Evolutionary conservation across 2,113 vertebrate genomes (phyloP).

Genomic region (Bambusicola thoracicus): DNA sequence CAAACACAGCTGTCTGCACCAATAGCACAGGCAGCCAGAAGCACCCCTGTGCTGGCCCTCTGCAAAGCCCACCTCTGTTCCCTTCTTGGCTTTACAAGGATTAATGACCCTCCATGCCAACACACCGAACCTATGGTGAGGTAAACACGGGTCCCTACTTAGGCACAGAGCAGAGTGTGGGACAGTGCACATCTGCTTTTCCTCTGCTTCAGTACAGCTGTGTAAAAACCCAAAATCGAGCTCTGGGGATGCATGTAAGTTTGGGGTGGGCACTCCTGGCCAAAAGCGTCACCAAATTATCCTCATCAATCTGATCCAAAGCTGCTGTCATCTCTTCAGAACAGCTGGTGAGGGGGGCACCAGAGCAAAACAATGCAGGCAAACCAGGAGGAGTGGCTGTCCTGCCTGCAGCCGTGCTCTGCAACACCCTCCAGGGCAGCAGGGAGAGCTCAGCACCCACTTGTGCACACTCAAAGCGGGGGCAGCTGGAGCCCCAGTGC

Average conservation of each 20-base stretch:
- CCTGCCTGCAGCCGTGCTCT: not conserved
- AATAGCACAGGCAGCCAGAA: not conserved
- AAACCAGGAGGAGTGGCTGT: not conserved
- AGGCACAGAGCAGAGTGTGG: not conserved
- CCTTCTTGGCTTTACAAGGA: not conserved
- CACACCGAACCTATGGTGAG: not conserved
- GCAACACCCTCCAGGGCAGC: rapidly evolving
- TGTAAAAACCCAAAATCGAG: rapidly evolving
- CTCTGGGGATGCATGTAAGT: rapidly evolving
- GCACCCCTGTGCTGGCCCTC: not conserved
- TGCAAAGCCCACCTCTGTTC: not conserved
- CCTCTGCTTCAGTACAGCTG: not conserved
- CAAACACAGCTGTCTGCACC: not conserved
- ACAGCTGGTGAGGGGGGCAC: not conserved
- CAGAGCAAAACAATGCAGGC: rapidly evolving
- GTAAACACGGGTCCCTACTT: not conserved
- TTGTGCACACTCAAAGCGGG: rapidly evolving
- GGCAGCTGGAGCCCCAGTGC: not conserved
- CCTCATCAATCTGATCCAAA: not conserved
- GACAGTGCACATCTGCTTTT: not conserved
- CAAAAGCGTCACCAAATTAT: not conserved
- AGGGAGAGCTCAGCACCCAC: not conserved
- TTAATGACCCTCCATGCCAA: not conserved
- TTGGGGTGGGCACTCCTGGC: not conserved
- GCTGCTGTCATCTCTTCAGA: not conserved